Evolutionary conservation across 2,113 vertebrate species (phyloP).

Genomic region (Marmota monax): DNA sequence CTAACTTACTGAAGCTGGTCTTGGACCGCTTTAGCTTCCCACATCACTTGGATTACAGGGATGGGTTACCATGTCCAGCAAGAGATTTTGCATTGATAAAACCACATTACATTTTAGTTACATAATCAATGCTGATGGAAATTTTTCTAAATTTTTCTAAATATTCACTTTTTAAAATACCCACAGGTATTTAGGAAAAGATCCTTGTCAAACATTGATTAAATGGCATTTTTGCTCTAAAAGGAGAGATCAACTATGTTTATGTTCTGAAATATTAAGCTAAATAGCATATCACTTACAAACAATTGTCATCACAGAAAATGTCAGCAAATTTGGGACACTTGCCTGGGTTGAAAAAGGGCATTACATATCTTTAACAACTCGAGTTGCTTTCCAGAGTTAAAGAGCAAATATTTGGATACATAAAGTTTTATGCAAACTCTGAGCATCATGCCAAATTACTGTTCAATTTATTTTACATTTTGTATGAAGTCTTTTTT

Average conservation of each 20-base stretch:
- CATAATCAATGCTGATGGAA: background rate
- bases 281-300: background rate
- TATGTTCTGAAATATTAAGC: background rate
- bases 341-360: background rate
- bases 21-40: no score
- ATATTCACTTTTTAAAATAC: background rate
- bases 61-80: no score
- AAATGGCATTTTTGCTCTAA: background rate
- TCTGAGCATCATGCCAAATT: background rate
- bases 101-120: background rate
- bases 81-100: background rate
- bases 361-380: background rate
- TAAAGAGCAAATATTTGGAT: background rate
- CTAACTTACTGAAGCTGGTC: no score
- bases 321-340: background rate
- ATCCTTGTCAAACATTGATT: background rate
- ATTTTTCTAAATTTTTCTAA: background rate
- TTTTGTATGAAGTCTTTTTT: background rate
- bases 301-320: conserved; percentile 30
- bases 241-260: background rate
- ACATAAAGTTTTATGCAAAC: background rate
- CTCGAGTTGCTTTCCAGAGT: background rate
- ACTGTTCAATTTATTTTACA: background rate
- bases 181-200: background rate
- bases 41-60: no score